Evolutionary conservation across 2,797 vertebrate genomes (phyloP), one percentile per base, ranked within the genome.

Genomic region (Rhincodon typus): DNA sequence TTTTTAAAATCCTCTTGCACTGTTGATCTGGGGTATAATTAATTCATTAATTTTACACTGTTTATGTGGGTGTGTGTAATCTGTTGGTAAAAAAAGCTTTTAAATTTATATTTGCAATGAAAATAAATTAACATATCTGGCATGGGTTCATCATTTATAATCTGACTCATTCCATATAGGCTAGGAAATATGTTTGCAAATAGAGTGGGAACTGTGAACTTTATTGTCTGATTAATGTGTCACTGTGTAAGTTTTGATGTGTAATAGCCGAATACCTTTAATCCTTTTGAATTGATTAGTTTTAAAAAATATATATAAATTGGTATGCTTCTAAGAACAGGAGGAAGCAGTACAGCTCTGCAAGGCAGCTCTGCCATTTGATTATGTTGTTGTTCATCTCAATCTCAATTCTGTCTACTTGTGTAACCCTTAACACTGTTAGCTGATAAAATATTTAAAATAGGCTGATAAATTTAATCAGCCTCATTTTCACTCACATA

Each of bases 41-140:
- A 98, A 98, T 98, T 98, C 98, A 98, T 98, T 98, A 98, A 98
- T 98, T 98, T 98, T 98, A 97, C 97, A 97, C 97, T 97, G 97
- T 97, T 97, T 97, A 96, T 97, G 97, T 97, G 97, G 97, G 97
- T 96, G 96, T 97, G 97, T 97, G 97, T 97, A 96, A 96, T 96
- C 97, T 97, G 98, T 98, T 98, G 97, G 96, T 97, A 96, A 96
- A 96, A 96, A 97, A 97, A 96, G 97, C 97, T 97, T 98, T 98
- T 97, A 98, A 98, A 97, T 97, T 97, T 97, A 97, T 97, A 97
- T 97, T 97, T 96, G 96, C 97, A 97, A 97, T 97, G 97, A 97
- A 98, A 97, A 98, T 96, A 96, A 97, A 97, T 96, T 97, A 96
- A 96, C 96, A 97, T 88, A 27, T 97, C 97, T 97, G 97, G 97